Conservation (phyloP, 2,888 invertebrate genomes). For the Metallyticus violacea region DNA sequence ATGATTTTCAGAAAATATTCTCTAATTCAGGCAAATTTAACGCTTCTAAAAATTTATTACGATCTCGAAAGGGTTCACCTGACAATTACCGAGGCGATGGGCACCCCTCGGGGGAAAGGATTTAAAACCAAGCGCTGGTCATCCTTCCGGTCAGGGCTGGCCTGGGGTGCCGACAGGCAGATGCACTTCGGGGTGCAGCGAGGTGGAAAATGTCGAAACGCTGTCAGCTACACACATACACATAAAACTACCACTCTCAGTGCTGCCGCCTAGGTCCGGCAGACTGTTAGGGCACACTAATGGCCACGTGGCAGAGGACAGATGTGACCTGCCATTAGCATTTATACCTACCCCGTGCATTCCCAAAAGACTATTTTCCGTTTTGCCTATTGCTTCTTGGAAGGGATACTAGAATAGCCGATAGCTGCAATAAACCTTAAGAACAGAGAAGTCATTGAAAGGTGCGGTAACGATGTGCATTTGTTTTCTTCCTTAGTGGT, state of each 20-base stretch:
- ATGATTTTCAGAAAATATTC: too few species aligned
- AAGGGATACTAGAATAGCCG: not conserved
- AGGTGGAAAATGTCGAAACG: not conserved
- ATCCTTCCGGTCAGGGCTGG: not conserved
- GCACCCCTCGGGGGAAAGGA: not conserved
- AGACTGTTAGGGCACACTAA: not conserved
- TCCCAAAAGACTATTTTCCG: not conserved
- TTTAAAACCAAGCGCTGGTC: not conserved
- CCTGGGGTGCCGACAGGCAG: slow-evolving; percentile 10
- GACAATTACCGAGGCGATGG: too few species aligned
- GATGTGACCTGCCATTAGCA: not conserved
- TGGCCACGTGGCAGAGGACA: not conserved
- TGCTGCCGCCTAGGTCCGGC: too few species aligned
- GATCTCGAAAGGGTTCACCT: too few species aligned
- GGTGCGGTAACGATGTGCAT: not conserved
- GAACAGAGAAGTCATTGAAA: not conserved
- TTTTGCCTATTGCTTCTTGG: not conserved
- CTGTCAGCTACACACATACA: not conserved
- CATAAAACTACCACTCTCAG: not conserved
- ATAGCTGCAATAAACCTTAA: not conserved
- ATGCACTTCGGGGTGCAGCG: slow-evolving; percentile 10
- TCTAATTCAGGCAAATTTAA: too few species aligned
- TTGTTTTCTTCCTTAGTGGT: not conserved
- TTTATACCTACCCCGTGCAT: not conserved
- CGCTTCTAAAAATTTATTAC: too few species aligned